Percentiles rank a stretch among this genome's conserved stretches.
These are phyloP conservation scores for Manduca sexta DNA, from an alignment of 1,140 invertebrate species.

Conservation along the genomic window DNA sequence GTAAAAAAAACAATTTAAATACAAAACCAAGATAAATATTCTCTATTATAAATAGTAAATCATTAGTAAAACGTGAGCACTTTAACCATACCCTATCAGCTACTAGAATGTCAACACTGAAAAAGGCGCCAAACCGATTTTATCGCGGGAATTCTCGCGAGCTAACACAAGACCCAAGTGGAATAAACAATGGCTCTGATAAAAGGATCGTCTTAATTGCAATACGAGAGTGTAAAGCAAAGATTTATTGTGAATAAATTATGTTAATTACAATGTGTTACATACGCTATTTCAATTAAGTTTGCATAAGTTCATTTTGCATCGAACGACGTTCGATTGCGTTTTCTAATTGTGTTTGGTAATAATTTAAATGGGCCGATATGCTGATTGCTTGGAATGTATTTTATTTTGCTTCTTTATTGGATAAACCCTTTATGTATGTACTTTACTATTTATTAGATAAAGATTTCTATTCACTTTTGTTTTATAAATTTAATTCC, in stretches of 20 bases:
- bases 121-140: slow-evolving; percentile 3
- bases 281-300: slow-evolving; percentile 16
- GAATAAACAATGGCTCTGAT: slow-evolving; percentile 29
- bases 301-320: slow-evolving; percentile 4
- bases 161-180: slow-evolving; percentile 13
- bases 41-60: too few species aligned
- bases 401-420: too few species aligned
- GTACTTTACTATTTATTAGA: too few species aligned
- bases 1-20: too few species aligned
- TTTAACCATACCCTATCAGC: not conserved
- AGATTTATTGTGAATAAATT: slow-evolving; percentile 52
- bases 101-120: slow-evolving; percentile 2
- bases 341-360: not conserved
- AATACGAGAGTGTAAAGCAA: slow-evolving; percentile 30
- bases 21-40: too few species aligned
- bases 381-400: not conserved
- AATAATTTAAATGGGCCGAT: not conserved
- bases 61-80: not conserved
- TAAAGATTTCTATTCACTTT: too few species aligned
- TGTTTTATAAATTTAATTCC: too few species aligned
- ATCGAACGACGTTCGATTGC: too few species aligned
- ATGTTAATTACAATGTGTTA: slow-evolving; percentile 38
- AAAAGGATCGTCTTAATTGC: slow-evolving; percentile 46
- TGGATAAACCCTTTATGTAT: too few species aligned
- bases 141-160: not conserved